These are phyloP conservation scores for Athene cunicularia DNA, from an alignment of 2,113 vertebrate species.

Conservation along the genomic window DNA sequence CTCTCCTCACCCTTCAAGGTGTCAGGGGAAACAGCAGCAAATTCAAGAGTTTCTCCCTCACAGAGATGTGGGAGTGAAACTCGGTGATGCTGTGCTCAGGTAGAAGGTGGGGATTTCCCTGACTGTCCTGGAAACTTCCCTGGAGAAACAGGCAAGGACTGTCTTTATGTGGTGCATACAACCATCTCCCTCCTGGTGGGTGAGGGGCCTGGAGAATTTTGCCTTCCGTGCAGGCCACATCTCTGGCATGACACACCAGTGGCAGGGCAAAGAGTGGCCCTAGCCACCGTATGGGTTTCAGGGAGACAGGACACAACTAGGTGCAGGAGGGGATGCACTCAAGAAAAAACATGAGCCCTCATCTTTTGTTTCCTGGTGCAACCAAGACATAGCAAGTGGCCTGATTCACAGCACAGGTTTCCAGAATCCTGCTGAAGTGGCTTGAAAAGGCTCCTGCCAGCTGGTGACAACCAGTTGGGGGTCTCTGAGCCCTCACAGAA, in stretches of 20 bases:
- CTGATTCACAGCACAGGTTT: neutral
- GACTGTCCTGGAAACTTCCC: neutral
- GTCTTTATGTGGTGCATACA: neutral
- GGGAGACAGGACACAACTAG: neutral
- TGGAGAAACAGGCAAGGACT: neutral
- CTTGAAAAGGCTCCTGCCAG: neutral
- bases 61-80: neutral
- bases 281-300: neutral
- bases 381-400: neutral
- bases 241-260: neutral
- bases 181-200: neutral
- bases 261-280: neutral
- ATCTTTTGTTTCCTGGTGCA: neutral
- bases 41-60: neutral
- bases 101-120: accelerated
- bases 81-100: neutral
- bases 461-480: neutral
- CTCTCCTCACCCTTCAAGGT: neutral
- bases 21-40: neutral
- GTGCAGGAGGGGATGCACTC: neutral
- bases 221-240: neutral
- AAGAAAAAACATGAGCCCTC: neutral
- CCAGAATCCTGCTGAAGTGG: neutral
- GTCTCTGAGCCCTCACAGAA: neutral
- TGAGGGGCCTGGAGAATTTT: neutral